Evolutionary conservation across 2,888 invertebrate genomes (phyloP), one percentile per base, ranked within the genome.

Genomic region (Eristalinus sepulchralis): DNA sequence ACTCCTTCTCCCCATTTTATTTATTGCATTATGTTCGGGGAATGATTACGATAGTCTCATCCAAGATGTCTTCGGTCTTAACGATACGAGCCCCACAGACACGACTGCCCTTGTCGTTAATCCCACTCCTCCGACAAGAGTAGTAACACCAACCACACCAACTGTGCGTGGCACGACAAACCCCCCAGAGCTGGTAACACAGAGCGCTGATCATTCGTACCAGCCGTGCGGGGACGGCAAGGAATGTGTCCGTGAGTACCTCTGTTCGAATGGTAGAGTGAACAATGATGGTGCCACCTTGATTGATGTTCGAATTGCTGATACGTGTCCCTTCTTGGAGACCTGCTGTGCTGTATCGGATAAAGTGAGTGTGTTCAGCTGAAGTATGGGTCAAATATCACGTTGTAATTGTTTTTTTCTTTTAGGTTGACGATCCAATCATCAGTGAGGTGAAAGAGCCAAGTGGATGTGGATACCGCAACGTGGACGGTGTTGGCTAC

Each of bases 161-260:
- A 17, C 36, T 11, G 13, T 1, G 0, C 17, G 4, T 2, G 47
- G n/a, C 8, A 47, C 47, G 1, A 31, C 68, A 53, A 39, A 17
- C 5, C 59, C 82, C 10, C 66, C n/a, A 39, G 33, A 39, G 0
- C 63, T 47, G 4, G 33, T 70, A 22, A 24, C 76, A 22, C 73
- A 62, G 0, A 63, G 36, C 2, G 31, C 68, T 13, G 72, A 39
- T 31, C 83, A 83, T 55, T 83, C 86, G 0, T 91, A 90, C 57
- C 88, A 89, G 47, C 90, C 90, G 1, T 92, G 92, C 79, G 91
- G 90, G 0, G 2, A 73, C 3, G 91, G 91, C 0, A 97, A 96
- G 34, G 94, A 95, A 68, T 97, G 97, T 90, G 97, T 97, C 0
- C 95, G 95, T 0, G 96, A 96, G 90, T 97, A 96, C 90, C 93